Evolutionary conservation across 2,888 invertebrate species (phyloP), one percentile per base, ranked within the genome.

Genomic region (Orthosia gothica): DNA sequence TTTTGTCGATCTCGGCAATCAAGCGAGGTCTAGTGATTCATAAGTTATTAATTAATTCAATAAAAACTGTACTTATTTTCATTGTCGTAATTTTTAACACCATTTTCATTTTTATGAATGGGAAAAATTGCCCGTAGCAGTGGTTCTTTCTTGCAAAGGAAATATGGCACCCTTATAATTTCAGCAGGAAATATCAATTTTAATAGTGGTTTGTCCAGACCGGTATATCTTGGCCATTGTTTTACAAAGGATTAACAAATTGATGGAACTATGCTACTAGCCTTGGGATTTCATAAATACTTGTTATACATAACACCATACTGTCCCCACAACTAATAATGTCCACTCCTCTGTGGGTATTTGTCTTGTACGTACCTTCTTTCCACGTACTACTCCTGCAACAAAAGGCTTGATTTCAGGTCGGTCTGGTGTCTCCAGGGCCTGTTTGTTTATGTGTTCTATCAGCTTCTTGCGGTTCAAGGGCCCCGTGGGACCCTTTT

Each of bases 361-460:
- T 45, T 40, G 11, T 18, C 20, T 40, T 1, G 3, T 40, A 74
- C 74, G 91, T 93, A 98, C 98, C 97, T 99, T 99, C 95, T 98
- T 98, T 94, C 99, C 99, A 94, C 99, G 97, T 85, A 99, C 97
- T 74, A 98, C 98, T 79, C 99, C 99, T 86, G 99, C 97, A 52
- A 99, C 98, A 93, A 97, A 99, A 15, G 99, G 99, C 94, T 99
- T 99, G 76, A 98, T 97, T 95, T 99, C 99, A 5, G 99, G 99
- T 97, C 98, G 97, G 96, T 99, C 99, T 66, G 99, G 99, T 74
- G 99, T 99, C 95, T 99, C 99, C 88, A 99, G 97, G n/a, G 99
- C 99, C 94, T 99, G 99, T 95, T 99, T 99, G 95, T 99, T 99
- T 90, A 99, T 99, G 96, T 99, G 99, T 93, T 99, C 99, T 91